Evolutionary conservation across 1,140 invertebrate genomes (phyloP), one percentile per base, ranked within the genome.

Genomic region (Oreohelix idahoensis): DNA sequence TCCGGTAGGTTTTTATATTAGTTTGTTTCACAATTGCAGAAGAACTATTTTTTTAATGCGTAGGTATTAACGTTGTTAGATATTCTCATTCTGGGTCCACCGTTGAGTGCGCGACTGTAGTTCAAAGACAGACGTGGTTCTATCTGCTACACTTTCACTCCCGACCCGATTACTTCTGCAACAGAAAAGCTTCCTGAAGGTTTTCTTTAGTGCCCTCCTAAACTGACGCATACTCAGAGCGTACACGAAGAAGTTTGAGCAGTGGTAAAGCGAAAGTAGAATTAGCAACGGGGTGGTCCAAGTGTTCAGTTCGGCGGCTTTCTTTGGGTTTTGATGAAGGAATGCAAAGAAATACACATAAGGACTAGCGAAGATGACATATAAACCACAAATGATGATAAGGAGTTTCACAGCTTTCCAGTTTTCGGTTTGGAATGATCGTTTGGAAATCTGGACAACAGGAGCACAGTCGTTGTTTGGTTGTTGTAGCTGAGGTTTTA

Each of bases 221-320:
- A 76, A 76, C 13, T 45, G 74, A 35, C 74, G 74, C 15, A 53
- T 76, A 1, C 74, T 49, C 1, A 76, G n/a, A 51, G 74, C 20
- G 29, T 76, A 76, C 4, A 76, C 74, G 32, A 76, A 76, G 23
- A 76, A 76, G 29, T 76, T 76, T 32, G 74, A 76, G 45, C 39
- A 51, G 74, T 76, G 74, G 32, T 45, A 76, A 15, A 53, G 0
- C 4, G 74, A 49, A 0, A 76, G 23, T 23, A 76, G 11, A 17
- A 76, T 39, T 15, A 53, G 49, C 5, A 45, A 76, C 17, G 42
- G 10, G 0, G 11, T 29, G 29, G 1, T 26, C 45, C 10, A 35
- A 20, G 2, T 53, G 1, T 0, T 29, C 2, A 76, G 38, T 17
- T 32, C 11, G 5, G 11, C 15, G 11, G 29, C n/a, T 23, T 45